These are phyloP conservation scores for Microtus montanus DNA, from an alignment of 2,113 vertebrate genomes.

Conservation along the genomic window DNA sequence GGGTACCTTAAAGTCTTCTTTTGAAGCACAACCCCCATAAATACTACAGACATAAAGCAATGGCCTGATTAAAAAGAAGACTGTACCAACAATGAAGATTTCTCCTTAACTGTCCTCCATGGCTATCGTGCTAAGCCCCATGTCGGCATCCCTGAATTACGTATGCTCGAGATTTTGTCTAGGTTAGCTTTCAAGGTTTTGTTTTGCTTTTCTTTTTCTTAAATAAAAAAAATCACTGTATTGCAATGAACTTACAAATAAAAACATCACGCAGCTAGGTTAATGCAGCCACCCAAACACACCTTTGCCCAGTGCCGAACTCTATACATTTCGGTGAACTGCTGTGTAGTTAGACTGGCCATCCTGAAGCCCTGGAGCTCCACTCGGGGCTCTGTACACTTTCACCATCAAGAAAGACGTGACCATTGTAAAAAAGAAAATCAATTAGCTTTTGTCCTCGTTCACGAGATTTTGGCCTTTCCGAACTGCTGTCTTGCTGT, in stretches of 20 bases:
- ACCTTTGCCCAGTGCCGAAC: neutral
- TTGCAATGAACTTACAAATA: neutral
- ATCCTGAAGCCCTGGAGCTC: neutral
- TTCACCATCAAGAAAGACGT: neutral
- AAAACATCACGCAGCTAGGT: neutral
- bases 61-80: neutral
- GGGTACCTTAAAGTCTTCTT: neutral
- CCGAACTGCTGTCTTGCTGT: neutral
- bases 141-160: neutral
- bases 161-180: neutral
- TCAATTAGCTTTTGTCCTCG: neutral
- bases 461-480: too few relatives aligned
- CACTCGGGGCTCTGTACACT: neutral
- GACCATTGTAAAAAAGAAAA: neutral
- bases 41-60: neutral
- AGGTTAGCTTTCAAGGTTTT: neutral
- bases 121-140: neutral
- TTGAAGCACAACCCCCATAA: neutral
- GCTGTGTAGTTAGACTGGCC: neutral
- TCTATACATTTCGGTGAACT: neutral
- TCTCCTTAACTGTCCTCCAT: neutral
- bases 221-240: neutral
- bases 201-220: neutral
- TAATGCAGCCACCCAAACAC: neutral
- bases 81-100: neutral